Evolutionary conservation across 2,797 vertebrate genomes (phyloP).

Genomic region (Pseudotriccus pelzelni): DNA sequence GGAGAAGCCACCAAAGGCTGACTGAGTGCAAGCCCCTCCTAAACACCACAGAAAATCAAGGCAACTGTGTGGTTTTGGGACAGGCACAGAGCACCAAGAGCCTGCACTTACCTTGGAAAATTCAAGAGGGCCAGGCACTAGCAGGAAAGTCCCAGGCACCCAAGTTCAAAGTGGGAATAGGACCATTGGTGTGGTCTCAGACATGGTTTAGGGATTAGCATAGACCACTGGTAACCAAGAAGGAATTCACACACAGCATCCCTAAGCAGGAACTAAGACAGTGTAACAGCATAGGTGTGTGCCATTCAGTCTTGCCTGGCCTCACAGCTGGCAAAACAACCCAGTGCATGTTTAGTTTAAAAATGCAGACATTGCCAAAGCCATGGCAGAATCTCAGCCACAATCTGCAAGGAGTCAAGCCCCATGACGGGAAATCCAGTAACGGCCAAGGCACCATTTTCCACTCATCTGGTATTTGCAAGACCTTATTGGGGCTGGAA

Average conservation of each 20-base stretch:
- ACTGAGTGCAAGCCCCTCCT: not conserved
- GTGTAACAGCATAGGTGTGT: not conserved
- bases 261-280: not conserved
- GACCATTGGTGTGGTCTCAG: not conserved
- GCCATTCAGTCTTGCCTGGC: not conserved
- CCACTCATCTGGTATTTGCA: not conserved
- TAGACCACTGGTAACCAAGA: not conserved
- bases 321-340: not conserved
- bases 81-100: not conserved
- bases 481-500: not conserved
- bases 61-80: not conserved
- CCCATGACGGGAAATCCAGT: not conserved
- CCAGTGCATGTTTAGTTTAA: not conserved
- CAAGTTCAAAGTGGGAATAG: not conserved
- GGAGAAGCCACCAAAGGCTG: not conserved
- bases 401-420: not conserved
- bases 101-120: not conserved
- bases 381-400: not conserved
- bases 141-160: not conserved
- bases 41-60: fast-evolving
- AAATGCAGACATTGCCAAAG: not conserved
- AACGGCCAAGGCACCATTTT: not conserved
- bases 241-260: not conserved
- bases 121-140: not conserved
- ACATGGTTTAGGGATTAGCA: not conserved